Percentiles rank a stretch among this genome's conserved stretches.
phyloP scores from a whole-genome alignment of 2,797 vertebrate genomes.

The Apogon hyalosoma region DNA sequence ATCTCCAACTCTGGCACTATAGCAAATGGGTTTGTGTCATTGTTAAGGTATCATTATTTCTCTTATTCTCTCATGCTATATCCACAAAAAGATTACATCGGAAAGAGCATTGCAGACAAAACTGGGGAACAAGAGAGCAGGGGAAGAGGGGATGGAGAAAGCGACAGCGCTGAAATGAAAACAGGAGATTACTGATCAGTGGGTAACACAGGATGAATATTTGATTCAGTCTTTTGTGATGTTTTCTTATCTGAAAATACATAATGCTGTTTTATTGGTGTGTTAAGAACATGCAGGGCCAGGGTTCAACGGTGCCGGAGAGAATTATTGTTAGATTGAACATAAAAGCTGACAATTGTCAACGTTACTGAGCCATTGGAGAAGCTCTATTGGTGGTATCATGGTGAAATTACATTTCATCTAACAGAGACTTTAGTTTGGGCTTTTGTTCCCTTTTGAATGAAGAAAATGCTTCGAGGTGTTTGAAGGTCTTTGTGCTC shows the following conservation, averaged over 20 bases:
- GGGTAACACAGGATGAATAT: constrained; percentile 68
- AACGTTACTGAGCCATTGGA: constrained; percentile 21
- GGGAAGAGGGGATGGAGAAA: constrained; percentile 35
- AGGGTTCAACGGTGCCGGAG: constrained; percentile 19
- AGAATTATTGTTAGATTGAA: constrained; percentile 54
- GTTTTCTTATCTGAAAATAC: constrained; percentile 70
- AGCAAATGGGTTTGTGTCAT: constrained; percentile 61
- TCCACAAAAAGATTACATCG: constrained; percentile 65
- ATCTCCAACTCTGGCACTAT: constrained; percentile 39
- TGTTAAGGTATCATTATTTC: constrained; percentile 65
- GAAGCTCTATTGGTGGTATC: constrained; percentile 38
- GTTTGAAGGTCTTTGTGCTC: constrained; percentile 30
- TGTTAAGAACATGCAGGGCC: constrained; percentile 43
- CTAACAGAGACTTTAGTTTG: constrained; percentile 43
- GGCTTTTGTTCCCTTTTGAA: constrained; percentile 48
- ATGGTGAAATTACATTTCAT: constrained; percentile 51
- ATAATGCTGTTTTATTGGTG: constrained; percentile 57
- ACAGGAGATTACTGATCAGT: constrained; percentile 77
- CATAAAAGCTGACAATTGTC: constrained; percentile 41
- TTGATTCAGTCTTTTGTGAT: constrained; percentile 68
- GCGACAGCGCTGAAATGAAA: constrained; percentile 66
- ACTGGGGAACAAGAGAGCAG: constrained; percentile 47
- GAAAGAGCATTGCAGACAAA: constrained; percentile 48
- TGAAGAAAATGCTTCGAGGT: constrained; percentile 26
- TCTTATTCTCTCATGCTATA: constrained; percentile 50